Evolutionary conservation across 92 coral and sea anemone species (phyloP), one percentile per base, ranked within the genome.

Genomic region (Parazoanthus atlanticus): DNA sequence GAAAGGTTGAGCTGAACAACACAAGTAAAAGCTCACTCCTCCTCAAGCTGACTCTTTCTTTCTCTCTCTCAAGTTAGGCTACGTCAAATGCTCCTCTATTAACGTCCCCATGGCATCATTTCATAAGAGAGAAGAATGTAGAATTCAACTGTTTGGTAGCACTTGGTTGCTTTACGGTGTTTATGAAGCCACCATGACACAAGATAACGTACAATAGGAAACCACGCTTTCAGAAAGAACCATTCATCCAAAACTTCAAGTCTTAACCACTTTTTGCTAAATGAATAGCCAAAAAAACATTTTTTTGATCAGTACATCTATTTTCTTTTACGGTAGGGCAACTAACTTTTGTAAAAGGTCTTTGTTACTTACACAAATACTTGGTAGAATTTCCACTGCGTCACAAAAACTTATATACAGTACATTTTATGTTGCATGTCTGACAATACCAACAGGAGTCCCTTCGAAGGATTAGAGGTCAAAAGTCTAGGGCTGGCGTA

Each of bases 321-420:
- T 58, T 65, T 28, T 9, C n/a, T 5, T 28, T 1, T 7, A 36
- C 41, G 74, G 47, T 17, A 83, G 23, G 26, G 49, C 34, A 28
- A 41, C 33, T 40, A 32, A 83, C 12, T 67, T 40, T 26, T 19
- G n/a, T 3, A 30, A 4, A 36, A 36, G 21, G 56, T 21, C 26
- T 70, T 33, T 17, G 76, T 66, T 40, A 33, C 58, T 67, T 64
- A 70, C 15, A 32, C 43, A 70, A 52, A 41, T 83, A n/a, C 64
- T 41, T 69, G 13, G 38, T 47, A 83, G 74, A 79, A 83, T 83
- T 83, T 69, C 36, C 25, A 83, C 76, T 83, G 86, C 86, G 86
- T 83, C 86, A 83, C 77, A 41, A 83, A n/a, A 83, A 30, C 29
- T 67, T 70, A n/a, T 40, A 38, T 83, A n/a, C 31, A 26, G 76